Evolutionary conservation across 2,113 vertebrate genomes (phyloP), one percentile per base, ranked within the genome.

Genomic region (Hucho hucho): DNA sequence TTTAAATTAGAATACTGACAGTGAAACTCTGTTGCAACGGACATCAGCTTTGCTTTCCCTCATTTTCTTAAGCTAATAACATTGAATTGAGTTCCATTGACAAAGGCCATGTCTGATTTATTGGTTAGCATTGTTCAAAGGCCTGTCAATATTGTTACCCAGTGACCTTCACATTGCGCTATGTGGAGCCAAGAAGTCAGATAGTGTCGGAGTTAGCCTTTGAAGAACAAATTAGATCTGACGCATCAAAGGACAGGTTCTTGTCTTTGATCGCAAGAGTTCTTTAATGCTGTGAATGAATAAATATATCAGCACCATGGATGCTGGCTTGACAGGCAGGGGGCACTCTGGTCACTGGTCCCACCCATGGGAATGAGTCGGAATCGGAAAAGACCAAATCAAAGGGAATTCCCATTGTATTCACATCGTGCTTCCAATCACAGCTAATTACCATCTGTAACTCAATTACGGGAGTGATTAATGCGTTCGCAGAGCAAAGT

Each of bases 391-490:
- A 49, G 14, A 49, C 12, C 76, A 29, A 84, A 86, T 88, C 80
- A 83, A 88, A 89, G 73, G 64, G 77, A 84, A 89, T 83, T 49
- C 3, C 11, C 83, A 72, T 64, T 13, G 70, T 86, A 77, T 75
- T 81, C 73, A 76, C 85, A 82, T 80, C 70, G 74, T 85, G 81
- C 85, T 77, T 75, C 84, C 86, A 83, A 89, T 85, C 86, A 83
- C 70, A 3, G 64, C 81, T 88, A 87, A 90, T 90, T 87, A 87
- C 85, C 87, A 71, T 80, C 87, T 73, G 75, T 89, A 84, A 83
- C 81, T 89, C 83, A 88, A 84, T 90, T 88, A 90, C 78, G 69
- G 80, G 76, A 83, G 78, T 89, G 87, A 87, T 88, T 87, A 84
- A 89, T 88, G 82, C 65, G 74, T 86, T 90, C 80, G 75, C 64